phyloP scores from a whole-genome alignment of 2,888 invertebrate species.

The Margaritifera margaritifera region DNA sequence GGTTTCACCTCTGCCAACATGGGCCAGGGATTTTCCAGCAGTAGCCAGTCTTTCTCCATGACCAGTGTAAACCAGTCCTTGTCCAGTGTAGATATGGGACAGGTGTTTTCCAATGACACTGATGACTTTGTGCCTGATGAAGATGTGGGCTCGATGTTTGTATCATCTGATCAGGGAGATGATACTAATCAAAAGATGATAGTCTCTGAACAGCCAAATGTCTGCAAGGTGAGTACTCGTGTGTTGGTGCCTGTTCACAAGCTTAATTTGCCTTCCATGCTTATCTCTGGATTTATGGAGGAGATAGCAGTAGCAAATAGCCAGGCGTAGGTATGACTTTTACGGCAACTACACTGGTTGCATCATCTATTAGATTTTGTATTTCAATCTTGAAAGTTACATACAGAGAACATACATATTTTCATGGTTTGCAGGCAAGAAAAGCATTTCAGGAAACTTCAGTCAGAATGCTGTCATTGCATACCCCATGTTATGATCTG shows the following conservation, averaged over 20 bases:
- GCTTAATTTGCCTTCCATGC: not conserved
- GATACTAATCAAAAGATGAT: constrained; percentile 15
- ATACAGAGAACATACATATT: too few species aligned
- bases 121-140: too few species aligned
- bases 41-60: constrained; percentile 8
- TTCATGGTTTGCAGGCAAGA: too few species aligned
- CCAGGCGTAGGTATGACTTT: too few species aligned
- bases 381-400: not conserved
- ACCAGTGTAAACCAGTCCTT: constrained; percentile 9
- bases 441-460: too few species aligned
- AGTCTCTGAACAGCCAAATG: constrained; percentile 66
- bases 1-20: constrained; percentile 32
- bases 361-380: not conserved
- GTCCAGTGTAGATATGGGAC: constrained; percentile 12
- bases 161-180: constrained; percentile 9
- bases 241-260: not conserved
- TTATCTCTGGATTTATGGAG: not conserved
- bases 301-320: too few species aligned
- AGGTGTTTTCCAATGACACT: constrained; percentile 10
- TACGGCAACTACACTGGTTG: too few species aligned
- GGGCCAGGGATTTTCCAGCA: constrained; percentile 30
- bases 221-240: constrained; percentile 74
- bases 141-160: not conserved
- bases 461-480: too few species aligned
- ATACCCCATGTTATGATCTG: too few species aligned